Evolutionary conservation across 1,140 invertebrate genomes (phyloP), one percentile per base, ranked within the genome.

Genomic region (Ptiloglossa arizonensis): DNA sequence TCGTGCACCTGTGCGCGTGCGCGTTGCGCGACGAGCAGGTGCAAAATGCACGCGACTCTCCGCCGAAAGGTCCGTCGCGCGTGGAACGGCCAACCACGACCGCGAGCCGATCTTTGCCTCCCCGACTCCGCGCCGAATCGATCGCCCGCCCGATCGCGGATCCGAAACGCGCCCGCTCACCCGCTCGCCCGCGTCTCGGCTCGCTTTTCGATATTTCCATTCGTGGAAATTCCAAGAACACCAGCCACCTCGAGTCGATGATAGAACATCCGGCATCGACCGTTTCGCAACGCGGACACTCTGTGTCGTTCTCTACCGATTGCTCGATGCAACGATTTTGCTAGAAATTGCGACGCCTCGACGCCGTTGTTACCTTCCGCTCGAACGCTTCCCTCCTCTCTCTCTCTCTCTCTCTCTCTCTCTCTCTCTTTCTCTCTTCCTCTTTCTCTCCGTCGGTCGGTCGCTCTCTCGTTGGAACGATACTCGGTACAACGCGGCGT

Each of bases 1-100:
- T 78, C 82, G 86, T 69, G 24, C 86, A 92, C 91, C 91, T 92
- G 91, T 70, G 87, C 91, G 90, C 91, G 81, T 88, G 91, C 91
- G 91, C 89, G 78, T 56, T 74, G 27, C 59, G 44, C 48, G 22
- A 13, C 29, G 41, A 52, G 44, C 83, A 85, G 83, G 83, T 85
- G 83, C 72, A 80, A 67, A 83, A 69, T 64, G 82, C 81, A 82
- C 81, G 83, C 77, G 83, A 27, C 69, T 50, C 50, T 57, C 24
- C 72, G 60, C 63, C 57, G 59, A 59, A n/a, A 63, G 35, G 11
- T 32, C 27, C 56, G 81, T 80, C 44, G 46, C 57, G 71, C 69
- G 41, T 63, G 73, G 77, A 75, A 80, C 72, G 69, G 70, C 48
- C 11, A 44, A 27, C 54, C 56, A 29, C 71, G 54, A 41, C 17